Conservation (phyloP, 2,797 vertebrate species). For the Lophotriccus pileatus region DNA sequence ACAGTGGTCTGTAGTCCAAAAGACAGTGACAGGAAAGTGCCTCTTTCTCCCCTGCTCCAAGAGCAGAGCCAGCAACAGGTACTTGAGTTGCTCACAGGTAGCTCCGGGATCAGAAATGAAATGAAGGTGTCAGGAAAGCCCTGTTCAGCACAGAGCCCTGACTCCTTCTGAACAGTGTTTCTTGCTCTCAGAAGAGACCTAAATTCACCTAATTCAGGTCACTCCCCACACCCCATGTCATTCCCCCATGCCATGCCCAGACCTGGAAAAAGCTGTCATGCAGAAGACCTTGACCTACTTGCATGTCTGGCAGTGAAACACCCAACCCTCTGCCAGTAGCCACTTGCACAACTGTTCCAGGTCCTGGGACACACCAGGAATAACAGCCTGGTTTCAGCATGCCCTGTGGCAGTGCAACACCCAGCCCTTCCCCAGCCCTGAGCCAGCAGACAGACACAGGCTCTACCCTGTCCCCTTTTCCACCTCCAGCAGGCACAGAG, state of each 20-base stretch:
- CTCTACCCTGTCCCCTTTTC: not conserved
- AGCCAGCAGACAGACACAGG: not conserved
- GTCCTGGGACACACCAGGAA: not conserved
- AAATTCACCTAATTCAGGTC: not conserved
- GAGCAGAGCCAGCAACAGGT: not conserved
- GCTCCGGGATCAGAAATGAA: not conserved
- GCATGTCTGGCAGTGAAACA: accelerated
- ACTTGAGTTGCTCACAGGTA: not conserved
- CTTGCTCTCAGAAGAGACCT: not conserved
- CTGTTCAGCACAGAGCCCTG: not conserved
- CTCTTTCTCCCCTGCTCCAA: not conserved
- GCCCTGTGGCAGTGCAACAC: not conserved
- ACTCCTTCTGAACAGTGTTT: not conserved
- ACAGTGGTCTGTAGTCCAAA: not conserved
- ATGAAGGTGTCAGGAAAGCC: not conserved
- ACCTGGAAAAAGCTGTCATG: not conserved
- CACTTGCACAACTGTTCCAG: not conserved
- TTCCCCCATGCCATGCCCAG: not conserved
- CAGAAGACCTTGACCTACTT: not conserved
- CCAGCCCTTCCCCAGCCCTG: not conserved
- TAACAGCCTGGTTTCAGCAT: not conserved
- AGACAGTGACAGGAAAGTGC: not conserved
- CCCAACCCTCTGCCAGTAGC: not conserved
- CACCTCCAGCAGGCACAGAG: not conserved
- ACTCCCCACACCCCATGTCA: not conserved